A percentile compares a stretch with the other conserved stretches of the same genome.
Evolutionary conservation across 2,113 vertebrate species (phyloP).

Genomic region (Actenoides lindsayi): DNA sequence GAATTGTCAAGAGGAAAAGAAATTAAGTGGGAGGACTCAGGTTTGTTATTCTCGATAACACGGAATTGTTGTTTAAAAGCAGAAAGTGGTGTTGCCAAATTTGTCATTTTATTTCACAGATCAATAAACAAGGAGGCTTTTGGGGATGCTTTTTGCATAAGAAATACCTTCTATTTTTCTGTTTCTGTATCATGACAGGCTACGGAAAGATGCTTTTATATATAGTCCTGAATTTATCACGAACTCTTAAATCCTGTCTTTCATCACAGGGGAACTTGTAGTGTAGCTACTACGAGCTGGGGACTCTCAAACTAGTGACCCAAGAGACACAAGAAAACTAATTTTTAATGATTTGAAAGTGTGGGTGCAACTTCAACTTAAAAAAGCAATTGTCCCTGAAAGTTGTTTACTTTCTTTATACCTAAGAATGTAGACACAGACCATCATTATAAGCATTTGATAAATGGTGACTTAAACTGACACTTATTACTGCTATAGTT

Average conservation of each 20-base stretch:
- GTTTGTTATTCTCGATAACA: not conserved
- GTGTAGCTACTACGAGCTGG: not conserved
- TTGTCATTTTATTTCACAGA: not conserved
- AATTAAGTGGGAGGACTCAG: conserved; percentile 42
- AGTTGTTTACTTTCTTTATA: not conserved
- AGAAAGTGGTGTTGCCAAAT: not conserved
- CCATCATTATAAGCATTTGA: not conserved
- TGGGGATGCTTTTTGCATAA: not conserved
- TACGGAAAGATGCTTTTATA: not conserved
- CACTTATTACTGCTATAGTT: not conserved
- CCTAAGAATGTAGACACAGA: not conserved
- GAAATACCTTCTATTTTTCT: not conserved
- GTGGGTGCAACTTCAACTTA: not conserved
- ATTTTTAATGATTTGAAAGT: not conserved
- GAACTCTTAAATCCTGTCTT: not conserved
- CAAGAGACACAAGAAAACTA: not conserved
- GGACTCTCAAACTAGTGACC: not conserved
- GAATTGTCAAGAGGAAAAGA: not conserved
- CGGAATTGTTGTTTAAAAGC: not conserved
- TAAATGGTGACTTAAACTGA: not conserved
- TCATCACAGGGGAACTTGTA: not conserved
- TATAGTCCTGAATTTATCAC: accelerated
- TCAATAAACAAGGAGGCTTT: not conserved
- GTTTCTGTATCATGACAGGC: not conserved
- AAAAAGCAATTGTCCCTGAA: not conserved